Evolutionary conservation across 2,888 invertebrate species (phyloP), one percentile per base, ranked within the genome.

Genomic region (Pteria penguin): DNA sequence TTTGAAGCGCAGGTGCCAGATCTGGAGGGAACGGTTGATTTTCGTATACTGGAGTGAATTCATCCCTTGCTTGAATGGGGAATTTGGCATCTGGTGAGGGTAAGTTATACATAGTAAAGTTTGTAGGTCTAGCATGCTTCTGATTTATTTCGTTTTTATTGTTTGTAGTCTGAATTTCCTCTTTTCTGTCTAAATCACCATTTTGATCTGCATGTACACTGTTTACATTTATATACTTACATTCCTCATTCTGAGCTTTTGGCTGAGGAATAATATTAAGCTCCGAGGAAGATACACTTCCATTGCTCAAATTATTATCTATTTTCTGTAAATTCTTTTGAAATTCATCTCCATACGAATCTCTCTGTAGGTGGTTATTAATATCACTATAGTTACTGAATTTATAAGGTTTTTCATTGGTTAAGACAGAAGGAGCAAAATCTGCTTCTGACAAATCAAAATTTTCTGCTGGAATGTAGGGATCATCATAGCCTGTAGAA

Each of bases 391-490:
- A 22, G 24, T 68, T 67, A 29, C 55, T 55, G 11, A 26, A 11
- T 11, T 31, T 32, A 33, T 29, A 22, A 33, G n/a, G 5, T 1
- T 68, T 58, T 22, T 68, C 55, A 1, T 29, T 32, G 33, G 52
- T 54, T 24, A 29, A 22, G 22, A 57, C 29, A 24, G 68, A 57
- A 55, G 87, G 87, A 14, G 84, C 87, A 83, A 88, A 88, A 69
- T 87, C 85, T 18, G 88, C 88, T 63, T 87, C 88, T 8, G 87
- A 84, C 24, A 88, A 45, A 71, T 88, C 88, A 81, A 88, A 83
- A n/a, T 77, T 79, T 60, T 83, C 82, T 27, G 61, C 45, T 22
- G 85, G 84, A 33, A 79, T 80, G 76, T 86, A 85, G n/a, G 84
- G 86, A 45, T 80, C 78, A 67, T 84, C 84, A 79, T 86, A 86